These are phyloP conservation scores for Halocaridina rubra DNA, from an alignment of 2,888 invertebrate genomes.

Conservation along the genomic window DNA sequence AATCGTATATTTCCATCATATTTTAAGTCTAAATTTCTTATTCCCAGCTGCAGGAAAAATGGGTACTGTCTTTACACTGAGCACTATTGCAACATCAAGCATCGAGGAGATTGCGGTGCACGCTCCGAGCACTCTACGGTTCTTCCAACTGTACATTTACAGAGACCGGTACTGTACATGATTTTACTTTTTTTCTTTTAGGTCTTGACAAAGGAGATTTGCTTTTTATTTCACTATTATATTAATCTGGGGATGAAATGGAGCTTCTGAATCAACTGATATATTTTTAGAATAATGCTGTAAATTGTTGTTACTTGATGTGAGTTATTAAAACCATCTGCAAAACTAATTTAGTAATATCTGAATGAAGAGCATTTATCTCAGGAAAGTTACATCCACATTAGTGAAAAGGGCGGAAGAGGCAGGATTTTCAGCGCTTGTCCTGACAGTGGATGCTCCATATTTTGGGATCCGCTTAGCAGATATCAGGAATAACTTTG, in stretches of 20 bases:
- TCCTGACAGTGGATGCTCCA: conserved; percentile 89
- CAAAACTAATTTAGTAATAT: too few relatives aligned
- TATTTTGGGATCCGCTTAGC: conserved; percentile 84
- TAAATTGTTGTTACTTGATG: too few relatives aligned
- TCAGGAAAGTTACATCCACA: conserved; percentile 77
- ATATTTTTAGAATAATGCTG: too few relatives aligned
- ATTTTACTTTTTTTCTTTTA: too few relatives aligned
- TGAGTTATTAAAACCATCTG: too few relatives aligned
- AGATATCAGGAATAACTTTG: conserved; percentile 86
- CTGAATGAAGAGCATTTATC: too few relatives aligned
- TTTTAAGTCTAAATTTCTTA: too few relatives aligned
- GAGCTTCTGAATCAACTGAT: too few relatives aligned
- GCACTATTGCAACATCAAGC: conserved; percentile 87
- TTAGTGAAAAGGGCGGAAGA: conserved; percentile 83
- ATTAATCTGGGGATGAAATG: too few relatives aligned
- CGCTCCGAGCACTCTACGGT: conserved; percentile 81
- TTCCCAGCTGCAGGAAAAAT: conserved; percentile 80
- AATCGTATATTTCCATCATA: too few relatives aligned
- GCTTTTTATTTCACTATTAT: too few relatives aligned
- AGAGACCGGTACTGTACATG: conserved; percentile 76
- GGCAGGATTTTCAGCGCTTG: conserved; percentile 87
- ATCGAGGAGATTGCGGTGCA: conserved; percentile 87
- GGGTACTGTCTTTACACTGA: conserved; percentile 83
- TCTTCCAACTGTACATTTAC: conserved; percentile 94
- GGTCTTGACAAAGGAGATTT: too few relatives aligned